Evolutionary conservation across 2,797 vertebrate species (phyloP).

Genomic region (Arvicola amphibius): DNA sequence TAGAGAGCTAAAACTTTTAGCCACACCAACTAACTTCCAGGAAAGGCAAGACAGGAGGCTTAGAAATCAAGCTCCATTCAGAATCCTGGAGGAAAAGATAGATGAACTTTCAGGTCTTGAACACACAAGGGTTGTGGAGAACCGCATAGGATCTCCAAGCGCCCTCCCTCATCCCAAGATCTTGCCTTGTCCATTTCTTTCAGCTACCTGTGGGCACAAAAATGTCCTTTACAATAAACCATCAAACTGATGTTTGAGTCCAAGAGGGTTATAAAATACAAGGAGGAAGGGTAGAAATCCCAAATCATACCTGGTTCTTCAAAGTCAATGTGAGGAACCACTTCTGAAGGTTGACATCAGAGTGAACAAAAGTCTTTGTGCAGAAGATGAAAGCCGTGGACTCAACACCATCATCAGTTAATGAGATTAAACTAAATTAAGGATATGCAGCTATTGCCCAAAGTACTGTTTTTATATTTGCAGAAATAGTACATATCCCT

Average conservation of each 20-base stretch:
- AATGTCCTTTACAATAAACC: background rate
- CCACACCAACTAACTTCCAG: background rate
- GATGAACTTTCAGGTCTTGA: background rate
- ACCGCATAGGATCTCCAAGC: too few relatives aligned
- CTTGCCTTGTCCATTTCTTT: background rate
- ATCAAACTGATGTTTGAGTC: background rate
- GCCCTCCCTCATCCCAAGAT: too few relatives aligned
- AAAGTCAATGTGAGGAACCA: background rate
- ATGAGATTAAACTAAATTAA: background rate
- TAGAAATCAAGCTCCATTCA: background rate
- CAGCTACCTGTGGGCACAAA: fast-evolving
- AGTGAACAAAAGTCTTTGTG: background rate
- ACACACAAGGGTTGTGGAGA: background rate
- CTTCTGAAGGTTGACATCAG: background rate
- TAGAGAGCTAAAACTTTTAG: background rate
- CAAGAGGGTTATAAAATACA: background rate
- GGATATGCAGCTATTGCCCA: too few relatives aligned
- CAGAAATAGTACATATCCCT: background rate
- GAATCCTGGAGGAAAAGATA: background rate
- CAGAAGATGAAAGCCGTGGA: background rate
- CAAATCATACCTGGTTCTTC: background rate
- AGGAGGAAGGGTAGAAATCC: too few relatives aligned
- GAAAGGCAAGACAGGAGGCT: fast-evolving
- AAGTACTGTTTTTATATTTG: background rate
- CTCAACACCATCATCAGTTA: background rate